Percentiles rank a stretch among this genome's conserved stretches.
These are phyloP conservation scores for Okamejei kenojei DNA, from an alignment of 2,797 vertebrate species.

Conservation along the genomic window DNA sequence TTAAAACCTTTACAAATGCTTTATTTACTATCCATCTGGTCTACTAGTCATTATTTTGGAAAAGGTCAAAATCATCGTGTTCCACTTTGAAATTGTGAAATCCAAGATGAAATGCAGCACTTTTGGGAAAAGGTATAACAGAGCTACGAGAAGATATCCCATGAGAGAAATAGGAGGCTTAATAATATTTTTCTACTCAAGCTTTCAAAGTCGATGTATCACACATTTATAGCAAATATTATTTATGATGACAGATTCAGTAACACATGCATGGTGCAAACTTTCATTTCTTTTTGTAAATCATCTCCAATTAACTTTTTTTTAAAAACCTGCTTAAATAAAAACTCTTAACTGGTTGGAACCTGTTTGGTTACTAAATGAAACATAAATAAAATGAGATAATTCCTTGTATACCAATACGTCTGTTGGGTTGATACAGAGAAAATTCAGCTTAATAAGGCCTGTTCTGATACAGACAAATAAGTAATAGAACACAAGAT, in stretches of 20 bases:
- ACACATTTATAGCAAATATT: not conserved
- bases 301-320: not conserved
- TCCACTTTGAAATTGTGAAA: not conserved
- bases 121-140: not conserved
- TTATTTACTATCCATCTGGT: not conserved
- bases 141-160: not conserved
- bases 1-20: not conserved
- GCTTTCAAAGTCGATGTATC: not conserved
- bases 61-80: slow-evolving; percentile 14
- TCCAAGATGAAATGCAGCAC: not conserved
- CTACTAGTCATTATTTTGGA: slow-evolving; percentile 8
- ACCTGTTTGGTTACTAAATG: not conserved
- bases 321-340: not conserved
- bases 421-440: too few species aligned
- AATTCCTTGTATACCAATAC: not conserved
- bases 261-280: not conserved
- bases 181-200: not conserved
- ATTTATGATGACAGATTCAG: not conserved
- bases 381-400: not conserved
- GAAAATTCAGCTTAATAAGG: not conserved
- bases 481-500: not conserved
- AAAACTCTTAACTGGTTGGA: not conserved
- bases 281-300: not conserved
- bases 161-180: slow-evolving; percentile 12
- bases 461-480: not conserved